These are phyloP conservation scores for Ceyx margarethae DNA, from an alignment of 2,113 vertebrate species.

Conservation along the genomic window DNA sequence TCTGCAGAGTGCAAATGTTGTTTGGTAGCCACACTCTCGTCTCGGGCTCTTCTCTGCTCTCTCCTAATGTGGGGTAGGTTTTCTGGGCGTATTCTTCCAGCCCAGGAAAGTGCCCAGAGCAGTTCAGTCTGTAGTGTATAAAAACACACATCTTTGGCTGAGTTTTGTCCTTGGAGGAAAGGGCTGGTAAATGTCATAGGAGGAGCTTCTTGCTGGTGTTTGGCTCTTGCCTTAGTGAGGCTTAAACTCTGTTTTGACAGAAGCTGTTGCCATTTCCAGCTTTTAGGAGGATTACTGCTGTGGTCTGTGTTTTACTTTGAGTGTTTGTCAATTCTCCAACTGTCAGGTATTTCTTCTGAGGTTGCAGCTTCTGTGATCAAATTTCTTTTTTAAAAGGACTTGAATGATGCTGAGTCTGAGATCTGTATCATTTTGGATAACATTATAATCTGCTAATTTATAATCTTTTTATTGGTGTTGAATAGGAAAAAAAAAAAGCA, in stretches of 20 bases:
- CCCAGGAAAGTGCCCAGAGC: neutral
- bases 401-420: neutral
- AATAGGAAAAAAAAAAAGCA: neutral
- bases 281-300: neutral
- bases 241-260: neutral
- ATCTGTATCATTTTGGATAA: neutral
- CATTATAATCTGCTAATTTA: neutral
- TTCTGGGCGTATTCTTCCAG: neutral
- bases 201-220: neutral
- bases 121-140: neutral
- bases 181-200: neutral
- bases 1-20: constrained; percentile 32
- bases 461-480: neutral
- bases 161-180: neutral
- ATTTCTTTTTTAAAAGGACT: neutral
- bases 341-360: neutral
- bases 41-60: neutral
- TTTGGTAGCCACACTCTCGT: neutral
- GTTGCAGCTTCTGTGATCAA: neutral
- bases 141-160: neutral
- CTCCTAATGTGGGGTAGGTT: neutral
- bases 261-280: neutral
- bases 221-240: fast-evolving
- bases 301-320: neutral
- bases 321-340: neutral